Evolutionary conservation across 1,140 invertebrate species (phyloP).

Genomic region (Littorina saxatilis): DNA sequence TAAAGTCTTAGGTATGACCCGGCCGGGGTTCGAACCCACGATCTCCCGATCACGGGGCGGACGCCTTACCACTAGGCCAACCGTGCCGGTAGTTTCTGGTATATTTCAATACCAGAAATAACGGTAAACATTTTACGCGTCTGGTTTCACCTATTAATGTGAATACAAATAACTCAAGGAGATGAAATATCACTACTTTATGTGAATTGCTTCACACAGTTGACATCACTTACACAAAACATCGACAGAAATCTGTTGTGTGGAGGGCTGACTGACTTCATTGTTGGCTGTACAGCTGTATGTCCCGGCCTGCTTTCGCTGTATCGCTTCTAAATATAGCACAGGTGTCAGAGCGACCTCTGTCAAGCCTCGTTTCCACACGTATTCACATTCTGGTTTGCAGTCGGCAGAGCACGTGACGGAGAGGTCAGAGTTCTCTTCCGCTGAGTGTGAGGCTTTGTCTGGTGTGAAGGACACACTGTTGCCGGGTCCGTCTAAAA

Average conservation of each 20-base stretch:
- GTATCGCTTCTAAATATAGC: conserved; percentile 16
- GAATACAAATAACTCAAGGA: too few species aligned
- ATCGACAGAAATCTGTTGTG: conserved; percentile 13
- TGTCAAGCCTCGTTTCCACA: conserved; percentile 14
- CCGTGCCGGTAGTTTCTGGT: too few species aligned
- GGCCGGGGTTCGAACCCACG: too few species aligned
- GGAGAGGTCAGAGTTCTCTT: conserved; percentile 22
- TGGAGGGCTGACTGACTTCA: background rate
- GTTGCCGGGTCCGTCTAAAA: conserved; percentile 34
- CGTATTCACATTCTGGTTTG: conserved; percentile 26
- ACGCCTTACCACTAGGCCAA: too few species aligned
- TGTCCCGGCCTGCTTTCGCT: conserved; percentile 19
- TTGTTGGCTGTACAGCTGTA: conserved; percentile 37
- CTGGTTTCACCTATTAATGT: too few species aligned
- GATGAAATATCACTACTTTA: too few species aligned
- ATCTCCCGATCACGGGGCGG: too few species aligned
- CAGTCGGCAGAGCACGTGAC: conserved; percentile 39
- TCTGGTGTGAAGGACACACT: conserved; percentile 28
- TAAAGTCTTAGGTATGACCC: too few species aligned
- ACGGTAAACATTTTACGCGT: too few species aligned
- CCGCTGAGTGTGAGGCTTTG: conserved; percentile 7
- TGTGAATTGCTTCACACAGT: too few species aligned
- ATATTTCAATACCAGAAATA: too few species aligned
- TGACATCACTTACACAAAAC: conserved; percentile 38
- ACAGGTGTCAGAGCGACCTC: background rate